Percentiles rank a stretch among this genome's conserved stretches.
Conservation (phyloP, 2,113 vertebrate species). For the Cyprichromis sp. region DNA sequence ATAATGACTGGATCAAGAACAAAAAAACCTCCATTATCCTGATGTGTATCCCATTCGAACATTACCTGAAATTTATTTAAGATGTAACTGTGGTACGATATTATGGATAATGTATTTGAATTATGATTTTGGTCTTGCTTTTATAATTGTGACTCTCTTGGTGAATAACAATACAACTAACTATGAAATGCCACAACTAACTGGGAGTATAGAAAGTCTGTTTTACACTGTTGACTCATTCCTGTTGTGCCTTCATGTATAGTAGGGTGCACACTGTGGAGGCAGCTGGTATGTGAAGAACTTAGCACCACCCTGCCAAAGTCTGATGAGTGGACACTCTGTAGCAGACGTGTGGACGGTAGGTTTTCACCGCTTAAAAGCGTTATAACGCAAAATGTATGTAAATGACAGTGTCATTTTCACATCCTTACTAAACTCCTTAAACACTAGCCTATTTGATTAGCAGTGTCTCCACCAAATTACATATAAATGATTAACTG, state of each 20-base stretch:
- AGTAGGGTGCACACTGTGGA: not conserved
- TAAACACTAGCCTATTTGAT: not conserved
- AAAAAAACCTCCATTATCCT: not conserved
- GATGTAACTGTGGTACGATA: not conserved
- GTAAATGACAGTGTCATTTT: not conserved
- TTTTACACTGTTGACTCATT: not conserved
- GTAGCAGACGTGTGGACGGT: not conserved
- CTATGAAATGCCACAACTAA: not conserved
- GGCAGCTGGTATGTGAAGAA: conserved; percentile 14
- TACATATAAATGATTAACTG: not conserved
- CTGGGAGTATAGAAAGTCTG: not conserved
- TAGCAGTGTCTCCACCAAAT: not conserved
- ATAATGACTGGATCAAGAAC: not conserved
- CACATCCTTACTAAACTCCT: not conserved
- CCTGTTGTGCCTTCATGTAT: not conserved
- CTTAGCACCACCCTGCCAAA: not conserved
- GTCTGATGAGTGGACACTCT: not conserved
- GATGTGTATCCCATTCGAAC: not conserved
- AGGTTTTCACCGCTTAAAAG: not conserved
- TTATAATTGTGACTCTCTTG: not conserved
- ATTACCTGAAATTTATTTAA: not conserved
- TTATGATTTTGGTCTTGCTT: not conserved
- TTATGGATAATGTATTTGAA: not conserved
- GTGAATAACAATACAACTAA: not conserved
- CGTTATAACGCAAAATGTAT: not conserved